Evolutionary conservation across 2,797 vertebrate genomes (phyloP), one percentile per base, ranked within the genome.

Genomic region (Chelon auratus): DNA sequence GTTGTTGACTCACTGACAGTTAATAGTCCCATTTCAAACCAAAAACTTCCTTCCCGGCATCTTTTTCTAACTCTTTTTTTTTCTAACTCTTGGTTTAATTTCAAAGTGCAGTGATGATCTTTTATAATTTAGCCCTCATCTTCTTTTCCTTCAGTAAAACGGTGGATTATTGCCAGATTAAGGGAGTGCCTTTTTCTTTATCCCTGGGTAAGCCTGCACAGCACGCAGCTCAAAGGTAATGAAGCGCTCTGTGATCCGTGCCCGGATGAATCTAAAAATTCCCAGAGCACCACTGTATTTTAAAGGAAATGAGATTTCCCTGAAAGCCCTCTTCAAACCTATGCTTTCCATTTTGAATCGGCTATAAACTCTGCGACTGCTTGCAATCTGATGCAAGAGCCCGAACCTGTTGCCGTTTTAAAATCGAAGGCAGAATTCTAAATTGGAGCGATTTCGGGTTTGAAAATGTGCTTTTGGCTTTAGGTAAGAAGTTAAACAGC

Each of bases 81-180:
- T 18, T 69, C 71, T 52, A 59, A 73, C 63, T 80, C 40, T 55
- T 17, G 39, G 73, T 73, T 61, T 84, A 76, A 85, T 85, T 79
- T 80, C 78, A 69, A 85, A 87, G 80, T 75, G 77, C 73, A 68
- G 77, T 42, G 62, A 84, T 80, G 85, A 89, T 89, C 83, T 83
- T 85, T 85, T 80, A 91, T 91, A 90, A 92, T 92, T 94, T 91
- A 74, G 75, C 82, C 77, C 80, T 87, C 84, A 87, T 91, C 87
- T 91, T 84, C 76, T 73, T 87, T 82, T 89, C 89, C 88, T 75
- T 77, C 74, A 72, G 80, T 92, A 92, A 94, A 94, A 94, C 57
- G 92, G 86, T 90, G 91, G 94, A 94, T 95, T 94, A 94, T 93
- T 92, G 83, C 87, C 91, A 94, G 95, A 95, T 95, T 93, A 94